phyloP scores from a whole-genome alignment of 2,888 invertebrate genomes.

The Ophioninae sp. region DNA sequence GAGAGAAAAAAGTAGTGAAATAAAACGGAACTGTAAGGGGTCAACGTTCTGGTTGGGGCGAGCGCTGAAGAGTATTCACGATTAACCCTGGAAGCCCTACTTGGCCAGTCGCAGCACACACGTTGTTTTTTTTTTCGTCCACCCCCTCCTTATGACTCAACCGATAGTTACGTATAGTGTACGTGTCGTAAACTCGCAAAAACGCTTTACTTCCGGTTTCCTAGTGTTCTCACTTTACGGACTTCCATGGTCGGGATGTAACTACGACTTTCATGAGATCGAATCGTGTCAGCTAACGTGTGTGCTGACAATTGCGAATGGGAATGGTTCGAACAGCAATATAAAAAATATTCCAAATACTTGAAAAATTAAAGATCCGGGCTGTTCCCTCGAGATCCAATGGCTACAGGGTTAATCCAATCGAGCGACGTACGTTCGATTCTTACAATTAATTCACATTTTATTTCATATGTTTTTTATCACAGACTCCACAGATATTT shows the following conservation, averaged over 20 bases:
- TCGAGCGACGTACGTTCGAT: background rate
- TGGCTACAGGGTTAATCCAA: constrained; percentile 20
- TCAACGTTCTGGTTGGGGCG: constrained; percentile 61
- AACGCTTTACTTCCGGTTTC: constrained; percentile 56
- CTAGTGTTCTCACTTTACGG: constrained; percentile 64
- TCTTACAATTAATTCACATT: background rate
- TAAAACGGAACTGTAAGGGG: constrained; percentile 63
- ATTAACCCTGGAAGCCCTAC: constrained; percentile 65
- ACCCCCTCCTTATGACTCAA: constrained; percentile 60
- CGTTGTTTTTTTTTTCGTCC: constrained; percentile 53
- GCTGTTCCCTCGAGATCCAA: background rate
- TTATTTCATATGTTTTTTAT: constrained; percentile 18
- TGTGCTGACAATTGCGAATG: constrained; percentile 25
- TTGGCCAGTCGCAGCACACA: constrained; percentile 50
- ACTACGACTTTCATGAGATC: constrained; percentile 29
- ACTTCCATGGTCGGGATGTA: constrained; percentile 61
- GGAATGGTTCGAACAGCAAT: constrained; percentile 9
- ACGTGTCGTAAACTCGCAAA: constrained; percentile 28
- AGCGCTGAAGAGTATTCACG: constrained; percentile 51
- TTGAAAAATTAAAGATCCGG: background rate
- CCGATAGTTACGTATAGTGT: constrained; percentile 31
- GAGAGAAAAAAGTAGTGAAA: constrained; percentile 18
- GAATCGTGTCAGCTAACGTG: constrained; percentile 31
- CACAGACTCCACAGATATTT: constrained; percentile 28
- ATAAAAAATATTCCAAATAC: constrained; percentile 20